Conservation (phyloP, 1,140 invertebrate genomes). For the Chrysoperla carnea region DNA sequence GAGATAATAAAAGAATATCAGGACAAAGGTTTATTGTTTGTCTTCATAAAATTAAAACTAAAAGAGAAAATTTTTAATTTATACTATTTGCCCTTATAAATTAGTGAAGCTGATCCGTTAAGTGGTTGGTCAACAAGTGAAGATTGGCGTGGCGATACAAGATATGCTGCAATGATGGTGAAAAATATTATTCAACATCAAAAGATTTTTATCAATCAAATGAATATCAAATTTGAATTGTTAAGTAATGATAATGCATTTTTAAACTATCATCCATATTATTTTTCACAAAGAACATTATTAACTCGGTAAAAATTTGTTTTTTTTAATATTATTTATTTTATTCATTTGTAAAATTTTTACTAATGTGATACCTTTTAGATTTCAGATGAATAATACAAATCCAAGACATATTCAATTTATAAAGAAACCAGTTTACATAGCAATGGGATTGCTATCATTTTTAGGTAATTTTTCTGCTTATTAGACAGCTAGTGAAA, state of each 20-base stretch:
- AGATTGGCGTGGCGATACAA: constrained; percentile 23
- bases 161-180: constrained; percentile 24
- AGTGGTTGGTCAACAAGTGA: constrained; percentile 24
- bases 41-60: no score
- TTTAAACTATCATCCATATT: constrained; percentile 26
- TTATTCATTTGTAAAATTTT: background rate
- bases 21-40: no score
- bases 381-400: constrained; percentile 30
- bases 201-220: constrained; percentile 14
- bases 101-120: constrained; percentile 28
- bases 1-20: no score
- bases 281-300: constrained; percentile 26
- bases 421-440: constrained; percentile 28
- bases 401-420: constrained; percentile 25
- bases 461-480: constrained; percentile 23
- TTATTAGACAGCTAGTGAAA: no score
- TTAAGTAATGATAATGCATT: constrained; percentile 32
- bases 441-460: constrained; percentile 24
- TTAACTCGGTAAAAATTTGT: constrained; percentile 17
- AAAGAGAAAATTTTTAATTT: no score
- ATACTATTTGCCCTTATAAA: no score
- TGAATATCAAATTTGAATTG: constrained; percentile 15
- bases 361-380: constrained; percentile 3
- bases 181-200: constrained; percentile 22
- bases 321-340: background rate